Evolutionary conservation across 2,888 invertebrate genomes (phyloP), one percentile per base, ranked within the genome.

Genomic region (Eupithecia subfuscata): DNA sequence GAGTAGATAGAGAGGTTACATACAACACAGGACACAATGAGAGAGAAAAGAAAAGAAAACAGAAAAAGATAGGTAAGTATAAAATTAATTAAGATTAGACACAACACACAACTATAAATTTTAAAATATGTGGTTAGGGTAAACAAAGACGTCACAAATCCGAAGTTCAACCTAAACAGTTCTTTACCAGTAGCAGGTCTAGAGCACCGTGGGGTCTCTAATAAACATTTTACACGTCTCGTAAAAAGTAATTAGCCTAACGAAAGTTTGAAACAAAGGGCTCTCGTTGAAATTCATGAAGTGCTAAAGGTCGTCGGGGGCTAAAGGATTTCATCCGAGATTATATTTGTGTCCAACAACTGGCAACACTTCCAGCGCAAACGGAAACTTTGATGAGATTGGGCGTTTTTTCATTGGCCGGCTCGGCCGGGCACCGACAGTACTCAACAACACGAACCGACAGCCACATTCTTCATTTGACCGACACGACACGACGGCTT

Each of bases 321-420:
- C 73, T 78, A 77, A 64, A 43, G 56, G 75, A 77, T 75, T 77
- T 40, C 48, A 67, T 70, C 73, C 68, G 69, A 70, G 67, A 76
- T 75, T 64, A 70, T 75, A 74, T 71, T 68, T 74, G 69, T 75
- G 52, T 77, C 65, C 37, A 67, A 71, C 64, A 69, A 60, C 71
- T 22, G 63, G 67, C 64, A n/a, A 56, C 69, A 65, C 30, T 72
- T 60, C 34, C 43, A 75, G 74, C 70, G 73, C 70, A 74, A 76
- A 73, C 77, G 70, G 69, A 70, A 75, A 60, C 67, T 72, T 56
- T 68, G 73, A 78, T 78, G 63, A 75, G 78, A 78, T 76, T 30
- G 30, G 30, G 30, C 30, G 30, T 30, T 30, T 30, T 3, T 30
- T 30, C 30, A 30, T 30, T 30, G 30, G 30, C 30, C 30, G 30